Evolutionary conservation across 2,113 vertebrate genomes (phyloP).

Genomic region (Pardalotus punctatus): DNA sequence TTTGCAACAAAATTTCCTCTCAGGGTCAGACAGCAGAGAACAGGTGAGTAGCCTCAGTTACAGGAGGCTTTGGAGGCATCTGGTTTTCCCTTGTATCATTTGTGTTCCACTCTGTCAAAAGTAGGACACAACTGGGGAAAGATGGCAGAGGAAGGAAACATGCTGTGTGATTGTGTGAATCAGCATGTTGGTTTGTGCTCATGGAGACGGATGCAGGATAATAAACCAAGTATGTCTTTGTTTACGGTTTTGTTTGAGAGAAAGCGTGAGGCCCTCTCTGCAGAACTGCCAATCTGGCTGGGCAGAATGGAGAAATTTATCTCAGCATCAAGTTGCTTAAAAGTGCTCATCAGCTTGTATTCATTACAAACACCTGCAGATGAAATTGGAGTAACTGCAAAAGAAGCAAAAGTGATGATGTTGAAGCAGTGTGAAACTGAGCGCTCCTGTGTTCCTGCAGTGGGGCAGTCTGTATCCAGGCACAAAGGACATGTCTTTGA

Average conservation of each 20-base stretch:
- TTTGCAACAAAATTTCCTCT: background rate
- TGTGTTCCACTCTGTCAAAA: constrained; percentile 11
- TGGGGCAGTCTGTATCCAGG: background rate
- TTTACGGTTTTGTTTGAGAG: background rate
- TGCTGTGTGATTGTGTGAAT: background rate
- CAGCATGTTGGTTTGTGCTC: background rate
- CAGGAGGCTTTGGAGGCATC: background rate
- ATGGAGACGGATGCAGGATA: background rate
- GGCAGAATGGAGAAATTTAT: constrained; percentile 20
- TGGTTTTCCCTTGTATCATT: background rate
- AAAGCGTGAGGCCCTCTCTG: background rate
- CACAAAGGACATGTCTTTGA: background rate
- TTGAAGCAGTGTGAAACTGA: background rate
- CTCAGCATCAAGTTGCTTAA: constrained; percentile 3
- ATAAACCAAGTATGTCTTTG: background rate
- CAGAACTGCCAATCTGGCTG: constrained; percentile 43
- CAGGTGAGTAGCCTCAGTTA: background rate
- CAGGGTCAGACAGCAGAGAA: accelerated
- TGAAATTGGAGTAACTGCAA: background rate
- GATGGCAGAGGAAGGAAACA: background rate
- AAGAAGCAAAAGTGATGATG: background rate
- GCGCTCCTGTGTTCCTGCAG: background rate
- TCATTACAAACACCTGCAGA: constrained; percentile 67
- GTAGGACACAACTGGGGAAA: background rate
- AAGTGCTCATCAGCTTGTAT: constrained; percentile 56